Conservation (phyloP, 2,797 vertebrate genomes). For the Hydrolagus colliei region DNA sequence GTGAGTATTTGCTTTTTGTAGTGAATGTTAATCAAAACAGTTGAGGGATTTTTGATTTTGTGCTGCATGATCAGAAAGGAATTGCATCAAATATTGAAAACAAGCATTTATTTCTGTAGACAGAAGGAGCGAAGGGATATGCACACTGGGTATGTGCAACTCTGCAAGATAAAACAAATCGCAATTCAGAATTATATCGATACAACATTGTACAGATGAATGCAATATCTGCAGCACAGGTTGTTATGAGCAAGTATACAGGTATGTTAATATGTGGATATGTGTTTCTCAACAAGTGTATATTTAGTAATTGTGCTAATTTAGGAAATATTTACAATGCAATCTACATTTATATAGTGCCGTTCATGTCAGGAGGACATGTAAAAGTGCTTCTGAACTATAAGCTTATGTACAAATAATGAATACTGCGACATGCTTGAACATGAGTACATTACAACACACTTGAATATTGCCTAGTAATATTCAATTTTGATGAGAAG, state of each 20-base stretch:
- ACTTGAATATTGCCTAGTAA: background rate
- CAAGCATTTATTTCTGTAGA: conserved; percentile 48
- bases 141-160: conserved; percentile 90
- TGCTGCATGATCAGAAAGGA: background rate
- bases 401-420: background rate
- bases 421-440: background rate
- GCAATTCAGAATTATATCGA: conserved; percentile 78
- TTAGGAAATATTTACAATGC: too few relatives aligned
- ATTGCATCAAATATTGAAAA: background rate
- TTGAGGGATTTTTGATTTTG: background rate
- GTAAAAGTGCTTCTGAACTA: background rate
- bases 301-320: too few relatives aligned
- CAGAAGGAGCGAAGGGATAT: conserved; percentile 89
- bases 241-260: conserved; percentile 84
- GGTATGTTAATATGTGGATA: conserved; percentile 54
- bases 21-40: too few relatives aligned
- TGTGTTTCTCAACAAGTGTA: too few relatives aligned
- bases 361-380: background rate
- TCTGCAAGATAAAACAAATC: conserved; percentile 82
- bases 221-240: conserved; percentile 82
- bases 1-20: too few relatives aligned
- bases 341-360: background rate
- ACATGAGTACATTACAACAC: background rate
- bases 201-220: conserved; percentile 97
- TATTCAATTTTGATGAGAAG: background rate